Evolutionary conservation across 92 coral and sea anemone genomes (phyloP).

Genomic region (Zoanthus solanderi): DNA sequence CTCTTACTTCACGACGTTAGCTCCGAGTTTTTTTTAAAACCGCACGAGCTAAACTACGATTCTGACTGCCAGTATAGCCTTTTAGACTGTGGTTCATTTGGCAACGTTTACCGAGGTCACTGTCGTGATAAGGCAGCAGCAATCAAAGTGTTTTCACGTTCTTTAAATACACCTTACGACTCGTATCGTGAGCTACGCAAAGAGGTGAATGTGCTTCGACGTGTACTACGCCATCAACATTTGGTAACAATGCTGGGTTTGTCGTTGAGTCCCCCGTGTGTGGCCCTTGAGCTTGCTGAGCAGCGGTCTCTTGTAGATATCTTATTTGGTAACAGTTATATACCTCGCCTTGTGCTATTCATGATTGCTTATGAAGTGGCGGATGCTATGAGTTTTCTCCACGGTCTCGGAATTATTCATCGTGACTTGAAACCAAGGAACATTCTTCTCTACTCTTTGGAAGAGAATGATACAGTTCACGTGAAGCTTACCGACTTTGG

Average conservation of each 20-base stretch:
- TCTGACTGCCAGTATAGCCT: constrained; percentile 17
- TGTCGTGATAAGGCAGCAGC: constrained; percentile 51
- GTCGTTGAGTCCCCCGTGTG: constrained; percentile 62
- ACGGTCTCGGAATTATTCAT: constrained; percentile 62
- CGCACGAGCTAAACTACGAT: constrained; percentile 43
- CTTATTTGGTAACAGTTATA: constrained; percentile 47
- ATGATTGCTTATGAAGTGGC: constrained; percentile 68
- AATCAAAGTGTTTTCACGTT: constrained; percentile 31
- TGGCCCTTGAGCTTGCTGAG: constrained; percentile 70
- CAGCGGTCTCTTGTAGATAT: constrained; percentile 60
- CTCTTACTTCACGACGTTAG: constrained; percentile 50
- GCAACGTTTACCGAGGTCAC: constrained; percentile 64
- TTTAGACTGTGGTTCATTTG: constrained; percentile 59
- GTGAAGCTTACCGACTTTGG: constrained; percentile 82
- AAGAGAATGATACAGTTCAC: constrained; percentile 63
- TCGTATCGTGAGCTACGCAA: constrained; percentile 77
- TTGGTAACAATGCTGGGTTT: constrained; percentile 74
- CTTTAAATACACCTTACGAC: constrained; percentile 30
- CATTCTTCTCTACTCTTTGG: constrained; percentile 66
- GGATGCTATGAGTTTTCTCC: constrained; percentile 69
- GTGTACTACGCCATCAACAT: constrained; percentile 66
- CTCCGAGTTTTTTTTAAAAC: constrained; percentile 34
- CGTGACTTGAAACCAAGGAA: constrained; percentile 80
- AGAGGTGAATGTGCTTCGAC: constrained; percentile 73
- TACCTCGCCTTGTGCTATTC: constrained; percentile 67